Evolutionary conservation across 2,797 vertebrate genomes (phyloP).

Genomic region (Coracias cyanogaster): DNA sequence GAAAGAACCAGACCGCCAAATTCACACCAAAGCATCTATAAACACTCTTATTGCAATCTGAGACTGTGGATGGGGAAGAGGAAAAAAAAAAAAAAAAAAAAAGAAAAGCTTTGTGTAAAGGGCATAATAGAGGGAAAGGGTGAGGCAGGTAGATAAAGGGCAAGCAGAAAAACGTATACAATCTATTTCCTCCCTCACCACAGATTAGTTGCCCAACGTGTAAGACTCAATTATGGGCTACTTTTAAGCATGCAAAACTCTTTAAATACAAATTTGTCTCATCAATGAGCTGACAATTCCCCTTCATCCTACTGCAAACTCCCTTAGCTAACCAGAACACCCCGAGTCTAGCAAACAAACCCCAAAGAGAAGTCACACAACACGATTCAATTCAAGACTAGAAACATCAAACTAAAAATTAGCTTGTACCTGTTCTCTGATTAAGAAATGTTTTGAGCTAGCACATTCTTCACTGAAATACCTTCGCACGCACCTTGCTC

Average conservation of each 20-base stretch:
- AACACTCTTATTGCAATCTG: background rate
- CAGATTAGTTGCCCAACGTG: background rate
- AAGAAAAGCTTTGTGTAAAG: background rate
- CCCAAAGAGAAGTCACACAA: background rate
- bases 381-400: background rate
- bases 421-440: background rate
- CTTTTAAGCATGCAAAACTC: background rate
- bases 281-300: background rate
- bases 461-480: background rate
- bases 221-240: background rate
- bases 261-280: background rate
- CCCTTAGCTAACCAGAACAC: background rate
- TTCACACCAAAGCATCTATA: background rate
- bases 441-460: background rate
- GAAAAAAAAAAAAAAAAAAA: background rate
- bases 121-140: background rate
- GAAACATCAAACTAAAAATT: background rate
- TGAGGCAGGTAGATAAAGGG: constrained; percentile 1
- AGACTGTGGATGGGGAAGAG: background rate
- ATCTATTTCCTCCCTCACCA: background rate
- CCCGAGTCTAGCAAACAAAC: background rate
- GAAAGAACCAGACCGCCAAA: background rate
- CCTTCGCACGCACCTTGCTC: background rate
- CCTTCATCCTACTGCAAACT: background rate
- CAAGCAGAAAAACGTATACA: background rate